Conservation (phyloP, 2,797 vertebrate species). For the Platalea minor region DNA sequence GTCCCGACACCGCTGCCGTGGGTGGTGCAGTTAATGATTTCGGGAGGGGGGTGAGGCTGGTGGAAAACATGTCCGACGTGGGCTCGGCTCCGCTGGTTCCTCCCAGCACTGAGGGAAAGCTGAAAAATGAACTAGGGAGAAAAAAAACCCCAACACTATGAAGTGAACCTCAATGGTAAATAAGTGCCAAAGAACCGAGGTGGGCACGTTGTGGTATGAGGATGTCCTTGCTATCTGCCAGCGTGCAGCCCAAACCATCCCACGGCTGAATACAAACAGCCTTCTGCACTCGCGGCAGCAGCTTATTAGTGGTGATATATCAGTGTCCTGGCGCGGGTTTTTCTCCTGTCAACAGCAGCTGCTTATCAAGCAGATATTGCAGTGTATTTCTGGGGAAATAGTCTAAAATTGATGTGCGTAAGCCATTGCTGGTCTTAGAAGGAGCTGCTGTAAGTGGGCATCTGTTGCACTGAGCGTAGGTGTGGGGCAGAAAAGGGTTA, state of each 20-base stretch:
- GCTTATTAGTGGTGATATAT: not conserved
- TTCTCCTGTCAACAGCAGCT: not conserved
- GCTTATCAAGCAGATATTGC: conserved; percentile 25
- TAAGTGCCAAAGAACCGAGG: not conserved
- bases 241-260: not conserved
- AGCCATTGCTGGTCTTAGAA: not conserved
- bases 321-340: not conserved
- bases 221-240: not conserved
- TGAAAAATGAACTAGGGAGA: not conserved
- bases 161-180: accelerated
- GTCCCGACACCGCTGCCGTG: not conserved
- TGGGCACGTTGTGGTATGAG: not conserved
- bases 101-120: not conserved
- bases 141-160: accelerated
- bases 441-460: not conserved
- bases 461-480: not conserved
- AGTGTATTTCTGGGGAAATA: not conserved
- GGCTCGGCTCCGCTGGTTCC: not conserved
- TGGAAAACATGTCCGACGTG: accelerated
- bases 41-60: not conserved
- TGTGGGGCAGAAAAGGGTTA: not conserved
- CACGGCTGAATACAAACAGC: not conserved
- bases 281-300: not conserved
- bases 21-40: not conserved
- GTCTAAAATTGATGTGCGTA: not conserved